Conservation (phyloP, 2,888 invertebrate genomes). For the Cheilosia impressa region DNA sequence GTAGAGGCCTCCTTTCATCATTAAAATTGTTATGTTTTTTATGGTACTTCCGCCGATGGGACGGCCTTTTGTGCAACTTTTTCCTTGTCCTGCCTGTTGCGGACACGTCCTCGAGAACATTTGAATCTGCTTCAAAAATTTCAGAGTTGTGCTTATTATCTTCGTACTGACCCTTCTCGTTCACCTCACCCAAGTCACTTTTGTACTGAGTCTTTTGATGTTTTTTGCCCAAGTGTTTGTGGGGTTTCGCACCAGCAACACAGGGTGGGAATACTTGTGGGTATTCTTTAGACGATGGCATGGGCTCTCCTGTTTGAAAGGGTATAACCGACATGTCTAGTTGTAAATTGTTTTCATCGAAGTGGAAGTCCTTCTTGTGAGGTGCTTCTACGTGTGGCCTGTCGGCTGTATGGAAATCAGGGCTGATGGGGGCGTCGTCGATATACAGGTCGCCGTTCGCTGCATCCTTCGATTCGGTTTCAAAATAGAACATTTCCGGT, state of each 20-base stretch:
- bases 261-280: constrained; percentile 45
- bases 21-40: constrained; percentile 63
- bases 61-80: constrained; percentile 65
- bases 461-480: constrained; percentile 46
- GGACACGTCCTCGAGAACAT: constrained; percentile 51
- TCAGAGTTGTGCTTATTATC: constrained; percentile 50
- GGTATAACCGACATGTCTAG: constrained; percentile 62
- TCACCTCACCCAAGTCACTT: constrained; percentile 44
- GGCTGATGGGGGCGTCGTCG: constrained; percentile 53
- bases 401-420: constrained; percentile 46
- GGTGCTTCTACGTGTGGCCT: constrained; percentile 42
- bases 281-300: constrained; percentile 44
- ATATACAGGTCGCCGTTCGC: constrained; percentile 49
- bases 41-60: constrained; percentile 62
- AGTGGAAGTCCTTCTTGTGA: constrained; percentile 57
- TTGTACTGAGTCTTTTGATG: constrained; percentile 65
- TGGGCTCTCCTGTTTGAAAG: constrained; percentile 26
- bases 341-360: constrained; percentile 67
- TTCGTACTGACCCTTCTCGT: constrained; percentile 52
- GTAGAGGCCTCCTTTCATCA: constrained; percentile 51
- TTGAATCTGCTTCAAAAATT: constrained; percentile 39
- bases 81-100: constrained; percentile 65
- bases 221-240: constrained; percentile 59
- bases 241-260: constrained; percentile 47
- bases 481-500: constrained; percentile 73